Base-by-base conservation (phyloP, 2,888 invertebrate genomes). In the Polydrusus pterygomalis region DNA sequence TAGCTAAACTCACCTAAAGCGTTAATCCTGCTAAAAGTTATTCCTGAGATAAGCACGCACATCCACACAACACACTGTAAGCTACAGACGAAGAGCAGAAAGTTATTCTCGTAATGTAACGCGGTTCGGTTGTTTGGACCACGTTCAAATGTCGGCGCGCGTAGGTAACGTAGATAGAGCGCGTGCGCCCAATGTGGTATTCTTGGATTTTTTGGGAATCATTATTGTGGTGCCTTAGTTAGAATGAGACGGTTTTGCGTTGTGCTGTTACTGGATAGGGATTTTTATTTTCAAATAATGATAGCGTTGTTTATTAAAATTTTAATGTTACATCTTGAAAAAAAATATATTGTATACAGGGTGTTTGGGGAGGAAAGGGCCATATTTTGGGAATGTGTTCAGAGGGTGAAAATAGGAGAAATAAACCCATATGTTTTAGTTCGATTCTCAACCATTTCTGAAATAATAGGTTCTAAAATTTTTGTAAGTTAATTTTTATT, bases 51-150 rank as follows among this genome's bases (percentile, higher is more conserved):
- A 74, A 63, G 70, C 69, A 74, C 74, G 56, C 69, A 74, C 63
- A 63, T 62, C 54, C 63, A 74, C 70, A 70, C 51, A 54, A 68
- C 64, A 69, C 69, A 68, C 74, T 47, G 25, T 43, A 54, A 64
- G 74, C 74, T 49, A 65, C 63, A 56, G 49, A 49, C 70, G 63
- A 74, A 70, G 74, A 74, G 74, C 74, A 70, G 64, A 47, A 64
- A 74, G 69, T 70, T 74, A 74, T 74, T 74, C 74, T 74, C 74
- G 74, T 70, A 69, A 70, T 62, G 64, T 49, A 34, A 60, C 60
- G 65, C 43, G 65, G 20, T 64, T 54, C 43, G 65, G 20, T 64
- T 54, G 54, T 64, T 70, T 74, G 70, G 74, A 74, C 70, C 64
- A 64, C 63, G 74, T 64, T 70, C 74, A 70, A 58, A 49, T 73